Evolutionary conservation across 2,888 invertebrate genomes (phyloP).

Genomic region (Actias luna): DNA sequence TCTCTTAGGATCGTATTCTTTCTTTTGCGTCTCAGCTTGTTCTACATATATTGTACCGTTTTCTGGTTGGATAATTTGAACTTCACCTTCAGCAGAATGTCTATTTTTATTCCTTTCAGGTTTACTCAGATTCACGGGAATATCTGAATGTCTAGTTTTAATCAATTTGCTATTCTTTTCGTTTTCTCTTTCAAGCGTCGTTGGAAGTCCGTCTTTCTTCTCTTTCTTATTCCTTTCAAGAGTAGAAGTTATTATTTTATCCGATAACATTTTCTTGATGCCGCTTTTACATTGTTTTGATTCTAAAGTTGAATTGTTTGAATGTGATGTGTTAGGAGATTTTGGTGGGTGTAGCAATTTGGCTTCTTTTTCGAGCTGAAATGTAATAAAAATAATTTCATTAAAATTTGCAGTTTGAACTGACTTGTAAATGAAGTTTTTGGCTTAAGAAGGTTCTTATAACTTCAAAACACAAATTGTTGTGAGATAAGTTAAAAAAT

Average conservation of each 20-base stretch:
- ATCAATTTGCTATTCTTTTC: slow-evolving; percentile 73
- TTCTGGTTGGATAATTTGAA: slow-evolving; percentile 68
- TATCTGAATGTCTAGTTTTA: slow-evolving; percentile 63
- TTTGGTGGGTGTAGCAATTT: slow-evolving; percentile 69
- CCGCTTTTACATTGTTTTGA: slow-evolving; percentile 71
- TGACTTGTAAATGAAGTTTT: background rate
- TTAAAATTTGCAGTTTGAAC: background rate
- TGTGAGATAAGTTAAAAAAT: too few species aligned
- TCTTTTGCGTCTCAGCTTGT: slow-evolving; percentile 77
- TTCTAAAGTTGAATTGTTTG: slow-evolving; percentile 76
- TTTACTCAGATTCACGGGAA: slow-evolving; percentile 54
- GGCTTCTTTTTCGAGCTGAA: slow-evolving; percentile 78
- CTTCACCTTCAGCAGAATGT: slow-evolving; percentile 63
- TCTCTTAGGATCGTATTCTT: slow-evolving; percentile 79
- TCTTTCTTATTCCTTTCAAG: slow-evolving; percentile 75
- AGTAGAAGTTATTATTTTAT: slow-evolving; percentile 72
- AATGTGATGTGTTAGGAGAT: slow-evolving; percentile 70
- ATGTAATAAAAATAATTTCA: slow-evolving; percentile 24
- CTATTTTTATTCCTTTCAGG: slow-evolving; percentile 68
- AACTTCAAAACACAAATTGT: too few species aligned
- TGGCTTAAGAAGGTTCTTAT: background rate
- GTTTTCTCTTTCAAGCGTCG: slow-evolving; percentile 75
- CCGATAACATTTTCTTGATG: slow-evolving; percentile 76
- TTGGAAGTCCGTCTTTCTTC: slow-evolving; percentile 58
- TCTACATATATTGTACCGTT: slow-evolving; percentile 67